phyloP scores from a whole-genome alignment of 2,888 invertebrate genomes.

The Drosophila mercatorum region DNA sequence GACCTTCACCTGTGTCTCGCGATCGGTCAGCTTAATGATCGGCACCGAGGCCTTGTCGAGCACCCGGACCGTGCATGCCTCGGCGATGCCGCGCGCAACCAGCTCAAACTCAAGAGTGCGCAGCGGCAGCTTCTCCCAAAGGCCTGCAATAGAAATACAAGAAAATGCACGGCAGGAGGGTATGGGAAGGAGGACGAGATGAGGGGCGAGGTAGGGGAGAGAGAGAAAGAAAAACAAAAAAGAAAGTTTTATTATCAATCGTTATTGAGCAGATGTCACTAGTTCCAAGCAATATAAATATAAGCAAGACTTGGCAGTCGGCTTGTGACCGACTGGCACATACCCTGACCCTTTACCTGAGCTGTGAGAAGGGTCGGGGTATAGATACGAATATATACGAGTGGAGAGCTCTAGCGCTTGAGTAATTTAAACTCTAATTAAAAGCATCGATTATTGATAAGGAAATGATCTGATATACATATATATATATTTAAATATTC shows the following conservation, averaged over 20 bases:
- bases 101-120: constrained; percentile 96
- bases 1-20: constrained; percentile 92
- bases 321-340: background rate
- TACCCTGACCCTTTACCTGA: too few relatives aligned
- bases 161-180: background rate
- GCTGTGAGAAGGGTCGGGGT: too few relatives aligned
- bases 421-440: too few relatives aligned
- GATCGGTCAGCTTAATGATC: constrained; percentile 98
- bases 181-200: background rate
- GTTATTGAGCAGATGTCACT: background rate
- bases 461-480: too few relatives aligned
- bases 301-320: background rate
- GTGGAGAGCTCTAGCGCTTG: background rate
- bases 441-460: too few relatives aligned
- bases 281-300: background rate
- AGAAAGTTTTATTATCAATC: background rate
- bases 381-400: background rate
- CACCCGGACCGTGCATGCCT: constrained; percentile 95
- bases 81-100: constrained; percentile 94
- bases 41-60: constrained; percentile 99
- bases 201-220: too few relatives aligned
- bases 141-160: constrained; percentile 79
- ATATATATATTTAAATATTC: too few relatives aligned
- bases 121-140: constrained; percentile 96
- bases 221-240: background rate